Evolutionary conservation across 2,888 invertebrate genomes (phyloP).

Genomic region (Clepsis dumicolana): DNA sequence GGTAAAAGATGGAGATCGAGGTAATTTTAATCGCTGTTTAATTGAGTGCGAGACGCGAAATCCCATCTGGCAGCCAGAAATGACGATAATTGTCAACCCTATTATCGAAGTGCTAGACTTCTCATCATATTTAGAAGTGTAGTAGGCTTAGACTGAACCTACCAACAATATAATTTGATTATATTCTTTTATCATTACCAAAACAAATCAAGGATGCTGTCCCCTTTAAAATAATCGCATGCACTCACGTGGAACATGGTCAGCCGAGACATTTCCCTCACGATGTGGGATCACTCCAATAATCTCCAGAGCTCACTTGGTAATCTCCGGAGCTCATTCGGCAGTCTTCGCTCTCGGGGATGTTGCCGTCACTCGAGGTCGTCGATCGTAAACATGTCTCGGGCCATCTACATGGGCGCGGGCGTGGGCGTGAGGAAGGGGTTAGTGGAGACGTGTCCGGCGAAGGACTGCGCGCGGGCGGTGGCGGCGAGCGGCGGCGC

Average conservation of each 20-base stretch:
- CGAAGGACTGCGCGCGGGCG: slow-evolving; percentile 68
- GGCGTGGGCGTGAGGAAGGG: slow-evolving; percentile 60
- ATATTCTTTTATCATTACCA: too few relatives aligned
- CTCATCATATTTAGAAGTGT: background rate
- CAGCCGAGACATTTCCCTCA: background rate
- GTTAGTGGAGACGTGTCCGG: slow-evolving; percentile 64
- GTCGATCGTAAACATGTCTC: background rate
- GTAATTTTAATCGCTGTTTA: background rate
- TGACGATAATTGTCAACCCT: background rate
- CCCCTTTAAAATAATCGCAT: background rate
- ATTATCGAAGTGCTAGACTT: background rate
- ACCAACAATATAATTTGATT: background rate
- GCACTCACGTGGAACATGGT: slow-evolving; percentile 4
- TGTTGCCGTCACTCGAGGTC: background rate
- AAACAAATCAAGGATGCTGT: background rate
- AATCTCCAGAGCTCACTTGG: background rate
- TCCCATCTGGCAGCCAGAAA: background rate
- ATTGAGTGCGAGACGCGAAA: too few relatives aligned
- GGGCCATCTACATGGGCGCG: slow-evolving; percentile 49
- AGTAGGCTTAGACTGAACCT: background rate
- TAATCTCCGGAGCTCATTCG: background rate
- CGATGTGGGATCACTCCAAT: background rate
- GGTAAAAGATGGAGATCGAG: background rate
- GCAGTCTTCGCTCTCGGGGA: background rate
- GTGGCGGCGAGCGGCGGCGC: slow-evolving; percentile 86